A percentile compares a stretch with the other conserved stretches of the same genome.
phyloP scores from a whole-genome alignment of 2,113 vertebrate genomes.

The Oncorhynchus gorbuscha region DNA sequence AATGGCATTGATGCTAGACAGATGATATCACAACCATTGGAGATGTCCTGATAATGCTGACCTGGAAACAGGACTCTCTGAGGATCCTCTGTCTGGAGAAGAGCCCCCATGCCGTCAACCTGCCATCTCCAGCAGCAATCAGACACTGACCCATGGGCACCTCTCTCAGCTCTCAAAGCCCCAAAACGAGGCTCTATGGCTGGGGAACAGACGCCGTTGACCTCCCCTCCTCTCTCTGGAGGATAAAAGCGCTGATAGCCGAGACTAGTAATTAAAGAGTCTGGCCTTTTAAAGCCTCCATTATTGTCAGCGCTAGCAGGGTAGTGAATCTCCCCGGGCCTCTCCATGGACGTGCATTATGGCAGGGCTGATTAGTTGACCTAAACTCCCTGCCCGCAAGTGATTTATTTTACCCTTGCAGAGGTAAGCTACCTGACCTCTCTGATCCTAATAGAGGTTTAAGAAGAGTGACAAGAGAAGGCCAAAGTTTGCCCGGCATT shows the following conservation, averaged over 20 bases:
- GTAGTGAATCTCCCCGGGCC: conserved; percentile 62
- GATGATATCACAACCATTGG: conserved; percentile 75
- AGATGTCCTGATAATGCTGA: conserved; percentile 72
- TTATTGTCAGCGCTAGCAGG: conserved; percentile 65
- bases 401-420: conserved; percentile 63
- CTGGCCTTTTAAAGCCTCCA: conserved; percentile 69
- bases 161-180: conserved; percentile 63
- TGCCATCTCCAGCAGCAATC: conserved; percentile 61
- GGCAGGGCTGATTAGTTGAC: conserved; percentile 72
- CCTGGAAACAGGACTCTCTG: conserved; percentile 55
- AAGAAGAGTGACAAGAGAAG: conserved; percentile 33
- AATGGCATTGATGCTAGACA: conserved; percentile 72
- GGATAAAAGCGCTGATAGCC: conserved; percentile 68
- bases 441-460: conserved; percentile 22
- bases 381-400: conserved; percentile 58
- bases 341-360: conserved; percentile 64
- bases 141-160: conserved; percentile 60
- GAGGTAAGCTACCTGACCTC: conserved; percentile 46
- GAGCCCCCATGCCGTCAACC: conserved; percentile 51
- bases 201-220: conserved; percentile 60
- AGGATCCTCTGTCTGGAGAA: conserved; percentile 61
- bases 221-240: conserved; percentile 49
- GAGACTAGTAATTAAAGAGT: conserved; percentile 71
- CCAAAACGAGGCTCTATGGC: conserved; percentile 51
- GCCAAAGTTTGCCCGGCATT: neutral